Conservation (phyloP, 1,140 invertebrate genomes). For the Ridgeia piscesae region DNA sequence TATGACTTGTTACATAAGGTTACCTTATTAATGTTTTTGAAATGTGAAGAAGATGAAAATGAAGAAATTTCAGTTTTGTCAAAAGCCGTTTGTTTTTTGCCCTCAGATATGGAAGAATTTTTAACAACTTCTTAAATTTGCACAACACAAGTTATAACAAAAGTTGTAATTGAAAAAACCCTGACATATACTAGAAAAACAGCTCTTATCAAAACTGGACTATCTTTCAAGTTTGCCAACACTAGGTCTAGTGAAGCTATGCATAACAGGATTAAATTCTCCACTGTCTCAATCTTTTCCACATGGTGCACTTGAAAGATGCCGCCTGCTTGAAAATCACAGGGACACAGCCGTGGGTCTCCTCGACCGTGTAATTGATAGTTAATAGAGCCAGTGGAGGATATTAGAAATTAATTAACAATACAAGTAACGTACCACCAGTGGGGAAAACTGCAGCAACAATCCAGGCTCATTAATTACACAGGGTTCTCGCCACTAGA, state of each 20-base stretch:
- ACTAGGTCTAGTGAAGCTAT: neutral
- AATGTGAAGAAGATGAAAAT: no score
- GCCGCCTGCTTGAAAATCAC: neutral
- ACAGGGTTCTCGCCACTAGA: neutral
- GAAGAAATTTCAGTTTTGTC: no score
- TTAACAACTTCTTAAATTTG: no score
- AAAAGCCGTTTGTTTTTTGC: no score
- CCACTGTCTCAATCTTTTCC: neutral
- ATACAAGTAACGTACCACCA: neutral
- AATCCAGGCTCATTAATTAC: neutral
- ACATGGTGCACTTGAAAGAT: neutral
- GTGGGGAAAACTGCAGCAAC: neutral
- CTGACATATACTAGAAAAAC: neutral
- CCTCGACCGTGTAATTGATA: neutral
- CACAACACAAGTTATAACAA: neutral
- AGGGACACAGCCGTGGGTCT: neutral
- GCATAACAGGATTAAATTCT: neutral
- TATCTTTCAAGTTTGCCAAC: neutral
- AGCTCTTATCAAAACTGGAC: neutral
- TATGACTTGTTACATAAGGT: no score
- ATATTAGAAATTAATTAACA: constrained; percentile 1
- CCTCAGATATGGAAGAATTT: no score
- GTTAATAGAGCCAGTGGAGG: neutral
- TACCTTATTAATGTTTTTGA: no score
- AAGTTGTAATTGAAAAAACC: neutral